Conservation (phyloP, 2,797 vertebrate species). For the Danio kyathit region DNA sequence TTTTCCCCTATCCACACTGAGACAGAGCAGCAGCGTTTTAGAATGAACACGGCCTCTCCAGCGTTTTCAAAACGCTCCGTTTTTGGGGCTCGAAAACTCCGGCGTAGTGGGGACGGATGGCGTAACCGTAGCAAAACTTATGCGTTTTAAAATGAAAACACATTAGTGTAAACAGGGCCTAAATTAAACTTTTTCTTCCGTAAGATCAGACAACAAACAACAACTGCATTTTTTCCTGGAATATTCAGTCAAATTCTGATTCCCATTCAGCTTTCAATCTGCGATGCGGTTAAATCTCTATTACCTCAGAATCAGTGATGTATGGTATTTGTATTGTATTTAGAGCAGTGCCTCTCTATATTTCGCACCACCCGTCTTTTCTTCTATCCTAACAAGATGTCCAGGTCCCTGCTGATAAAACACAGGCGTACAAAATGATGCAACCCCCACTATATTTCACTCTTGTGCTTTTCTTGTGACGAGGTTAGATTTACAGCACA, state of each 20-base stretch:
- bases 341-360: background rate
- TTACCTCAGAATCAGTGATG: background rate
- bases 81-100: no score
- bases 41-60: no score
- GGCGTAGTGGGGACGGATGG: no score
- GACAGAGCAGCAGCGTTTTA: no score
- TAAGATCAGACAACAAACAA: no score
- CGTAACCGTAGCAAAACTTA: no score
- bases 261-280: background rate
- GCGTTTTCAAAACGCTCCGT: no score
- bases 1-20: no score
- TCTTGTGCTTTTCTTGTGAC: background rate
- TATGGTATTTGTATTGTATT: background rate
- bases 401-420: conserved; percentile 31
- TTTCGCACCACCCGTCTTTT: conserved; percentile 32
- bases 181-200: background rate
- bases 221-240: background rate
- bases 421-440: conserved; percentile 32
- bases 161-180: no score
- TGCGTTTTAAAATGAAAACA: no score
- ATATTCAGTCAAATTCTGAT: background rate
- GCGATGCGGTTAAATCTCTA: background rate
- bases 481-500: conserved; percentile 31
- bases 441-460: conserved; percentile 32
- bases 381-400: conserved; percentile 46